A percentile compares a stretch with the other conserved stretches of the same genome.
phyloP scores from a whole-genome alignment of 2,113 vertebrate species.

The Phyllostomus discolor region DNA sequence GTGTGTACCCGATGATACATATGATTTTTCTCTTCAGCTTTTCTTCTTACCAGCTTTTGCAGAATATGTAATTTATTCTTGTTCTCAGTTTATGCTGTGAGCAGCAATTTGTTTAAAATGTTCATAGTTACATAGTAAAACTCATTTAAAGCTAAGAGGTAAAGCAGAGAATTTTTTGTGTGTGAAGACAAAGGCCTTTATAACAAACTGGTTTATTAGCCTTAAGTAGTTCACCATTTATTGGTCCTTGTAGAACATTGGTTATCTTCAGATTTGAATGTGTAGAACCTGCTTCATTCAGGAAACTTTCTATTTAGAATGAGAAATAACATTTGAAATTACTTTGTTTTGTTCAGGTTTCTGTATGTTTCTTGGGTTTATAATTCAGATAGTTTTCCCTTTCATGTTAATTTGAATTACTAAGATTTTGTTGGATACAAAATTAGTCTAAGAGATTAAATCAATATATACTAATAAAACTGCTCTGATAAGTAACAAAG shows the following conservation, averaged over 20 bases:
- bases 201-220: background rate
- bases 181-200: background rate
- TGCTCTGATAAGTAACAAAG: background rate
- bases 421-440: background rate
- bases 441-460: background rate
- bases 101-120: background rate
- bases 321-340: constrained; percentile 19
- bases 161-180: background rate
- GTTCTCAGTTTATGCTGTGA: background rate
- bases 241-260: background rate
- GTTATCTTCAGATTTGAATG: background rate
- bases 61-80: background rate
- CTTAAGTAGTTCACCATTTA: background rate
- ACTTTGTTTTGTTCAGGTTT: background rate
- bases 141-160: background rate
- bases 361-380: background rate
- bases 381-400: constrained; percentile 1
- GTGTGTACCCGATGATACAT: background rate
- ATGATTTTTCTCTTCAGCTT: background rate
- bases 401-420: background rate
- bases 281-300: constrained; percentile 10
- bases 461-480: constrained; percentile 12
- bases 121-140: background rate
- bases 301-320: constrained; percentile 10
- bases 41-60: background rate